Conservation (phyloP, 1,140 invertebrate species). For the Apocrypta bakeri region DNA sequence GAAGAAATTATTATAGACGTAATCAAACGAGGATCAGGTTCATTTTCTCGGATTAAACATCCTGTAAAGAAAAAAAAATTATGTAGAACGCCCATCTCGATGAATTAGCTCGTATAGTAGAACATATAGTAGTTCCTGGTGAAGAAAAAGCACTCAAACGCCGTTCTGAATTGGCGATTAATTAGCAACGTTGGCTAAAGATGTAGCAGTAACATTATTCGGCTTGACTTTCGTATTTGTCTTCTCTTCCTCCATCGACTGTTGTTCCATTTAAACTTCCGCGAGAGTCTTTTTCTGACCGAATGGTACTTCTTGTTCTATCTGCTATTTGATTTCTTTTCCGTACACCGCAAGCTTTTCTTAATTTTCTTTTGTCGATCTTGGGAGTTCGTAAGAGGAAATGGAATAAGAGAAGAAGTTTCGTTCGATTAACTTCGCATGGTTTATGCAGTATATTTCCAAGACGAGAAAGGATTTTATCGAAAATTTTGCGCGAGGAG, state of each 20-base stretch:
- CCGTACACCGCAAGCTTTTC: slow-evolving; percentile 26
- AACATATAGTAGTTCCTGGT: neutral
- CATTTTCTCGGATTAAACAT: too few relatives aligned
- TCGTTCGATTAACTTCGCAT: neutral
- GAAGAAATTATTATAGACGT: too few relatives aligned
- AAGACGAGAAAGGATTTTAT: neutral
- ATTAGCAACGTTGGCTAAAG: neutral
- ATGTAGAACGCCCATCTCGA: neutral
- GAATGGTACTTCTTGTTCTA: slow-evolving; percentile 8
- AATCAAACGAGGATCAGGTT: too few relatives aligned
- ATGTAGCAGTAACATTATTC: neutral
- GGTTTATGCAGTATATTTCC: neutral
- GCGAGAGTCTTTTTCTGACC: slow-evolving; percentile 23
- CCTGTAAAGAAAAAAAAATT: neutral
- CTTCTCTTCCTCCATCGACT: slow-evolving; percentile 19
- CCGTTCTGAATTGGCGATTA: slow-evolving; percentile 8
- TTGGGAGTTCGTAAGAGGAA: neutral
- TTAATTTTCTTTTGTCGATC: slow-evolving; percentile 30
- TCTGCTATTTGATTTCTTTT: slow-evolving; percentile 14
- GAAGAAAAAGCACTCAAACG: slow-evolving; percentile 4
- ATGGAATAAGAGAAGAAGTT: neutral
- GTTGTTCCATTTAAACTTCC: slow-evolving; percentile 42
- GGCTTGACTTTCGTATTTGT: slow-evolving; percentile 41
- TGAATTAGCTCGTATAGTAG: neutral
- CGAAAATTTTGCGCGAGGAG: neutral